A percentile compares a stretch with the other conserved stretches of the same genome.
Conservation (phyloP, 1,140 invertebrate species). For the Acromyrmex charruanus region DNA sequence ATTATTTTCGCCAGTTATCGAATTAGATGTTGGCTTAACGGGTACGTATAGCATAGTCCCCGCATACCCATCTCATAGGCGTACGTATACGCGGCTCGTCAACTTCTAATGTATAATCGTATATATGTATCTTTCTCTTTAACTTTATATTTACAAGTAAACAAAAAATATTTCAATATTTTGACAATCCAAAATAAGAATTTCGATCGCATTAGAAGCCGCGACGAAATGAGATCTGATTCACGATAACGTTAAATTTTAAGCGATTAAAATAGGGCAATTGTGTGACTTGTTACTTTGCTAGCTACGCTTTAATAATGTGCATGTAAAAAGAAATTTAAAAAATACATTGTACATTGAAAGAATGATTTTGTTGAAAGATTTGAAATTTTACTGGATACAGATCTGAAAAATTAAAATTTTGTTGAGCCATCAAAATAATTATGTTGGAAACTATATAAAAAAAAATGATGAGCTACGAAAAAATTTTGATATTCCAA, state of each 20-base stretch:
- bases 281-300: neutral
- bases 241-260: neutral
- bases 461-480: too few relatives aligned
- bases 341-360: neutral
- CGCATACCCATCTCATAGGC: conserved; percentile 72
- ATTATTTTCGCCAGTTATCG: conserved; percentile 83
- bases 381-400: too few relatives aligned
- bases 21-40: conserved; percentile 83
- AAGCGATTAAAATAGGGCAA: neutral
- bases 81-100: conserved; percentile 66
- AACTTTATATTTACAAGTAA: neutral
- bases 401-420: too few relatives aligned
- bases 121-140: neutral
- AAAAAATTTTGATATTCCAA: too few relatives aligned
- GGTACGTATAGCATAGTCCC: conserved; percentile 69
- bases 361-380: too few relatives aligned
- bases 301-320: neutral
- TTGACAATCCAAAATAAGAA: neutral
- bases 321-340: neutral
- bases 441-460: too few relatives aligned
- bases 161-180: neutral
- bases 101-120: neutral
- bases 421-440: too few relatives aligned
- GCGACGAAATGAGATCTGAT: neutral
- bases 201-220: neutral